Evolutionary conservation across 2,888 invertebrate species (phyloP), one percentile per base, ranked within the genome.

Genomic region (Apotomis capreana): DNA sequence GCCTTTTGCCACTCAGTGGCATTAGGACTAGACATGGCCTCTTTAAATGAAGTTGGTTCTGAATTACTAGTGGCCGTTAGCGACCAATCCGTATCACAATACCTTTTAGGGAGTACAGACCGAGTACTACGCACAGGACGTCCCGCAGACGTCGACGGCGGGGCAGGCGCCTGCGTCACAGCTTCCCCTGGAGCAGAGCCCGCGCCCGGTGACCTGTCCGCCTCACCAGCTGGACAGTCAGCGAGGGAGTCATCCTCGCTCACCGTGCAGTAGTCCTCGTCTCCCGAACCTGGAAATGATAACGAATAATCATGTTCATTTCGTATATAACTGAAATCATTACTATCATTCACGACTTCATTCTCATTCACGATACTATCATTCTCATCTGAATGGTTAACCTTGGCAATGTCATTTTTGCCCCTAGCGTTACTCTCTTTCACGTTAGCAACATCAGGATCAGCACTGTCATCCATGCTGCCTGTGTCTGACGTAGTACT

Each of bases 101-200:
- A 64, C 64, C 64, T 64, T 10, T 40, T 55, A 10, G 64, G 64
- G 4, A 15, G 40, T 9, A 55, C 40, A 40, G 64, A 54, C 13
- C 64, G 54, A 13, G 64, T 64, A 64, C 55, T 64, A 26, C 64
- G 64, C 54, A 55, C 54, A 40, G 64, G 54, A 55, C 64, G 64
- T 40, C 15, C 64, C 10, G 15, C 54, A 40, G 64, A 10, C 15
- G 15, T 44, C 44, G 44, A 40, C 13, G 64, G 12, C 4, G n/a
- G 54, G 40, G 54, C 55, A 8, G 9, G 15, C 15, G 1, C 0
- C 54, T 44, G 40, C 15, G 44, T 40, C 44, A 55, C 44, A 15
- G 10, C 64, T 64, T 64, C 64, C n/a, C 64, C 64, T 64, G 54
- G 40, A 64, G 64, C 54, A 44, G 44, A 44, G 5, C 5, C 55